Percentiles rank a stretch among this genome's conserved stretches.
Conservation (phyloP, 2,888 invertebrate species). For the Acronicta alni region DNA sequence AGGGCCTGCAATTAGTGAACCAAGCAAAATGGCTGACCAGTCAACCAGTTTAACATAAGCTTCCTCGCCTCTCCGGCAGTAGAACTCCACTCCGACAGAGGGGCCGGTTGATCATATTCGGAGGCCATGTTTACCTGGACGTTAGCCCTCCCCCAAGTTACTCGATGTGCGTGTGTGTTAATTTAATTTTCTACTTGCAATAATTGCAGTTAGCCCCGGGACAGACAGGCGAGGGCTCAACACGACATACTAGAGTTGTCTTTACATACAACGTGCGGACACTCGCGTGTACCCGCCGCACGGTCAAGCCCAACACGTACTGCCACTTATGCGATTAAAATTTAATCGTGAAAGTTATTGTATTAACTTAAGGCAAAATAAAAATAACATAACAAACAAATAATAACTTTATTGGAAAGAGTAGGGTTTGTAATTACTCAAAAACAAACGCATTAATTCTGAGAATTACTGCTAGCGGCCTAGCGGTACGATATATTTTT, state of each 20-base stretch:
- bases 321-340: constrained; percentile 48
- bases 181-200: constrained; percentile 87
- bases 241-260: constrained; percentile 76
- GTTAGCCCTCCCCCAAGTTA: constrained; percentile 74
- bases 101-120: constrained; percentile 49
- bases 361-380: constrained; percentile 13
- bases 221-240: constrained; percentile 67
- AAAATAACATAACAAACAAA: constrained; percentile 11
- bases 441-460: constrained; percentile 11
- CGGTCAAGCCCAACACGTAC: constrained; percentile 42
- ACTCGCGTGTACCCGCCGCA: constrained; percentile 64
- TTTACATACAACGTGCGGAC: constrained; percentile 73
- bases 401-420: constrained; percentile 14
- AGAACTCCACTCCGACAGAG: constrained; percentile 26
- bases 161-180: constrained; percentile 85
- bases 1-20: constrained; percentile 82
- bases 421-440: neutral
- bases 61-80: constrained; percentile 25
- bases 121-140: constrained; percentile 68
- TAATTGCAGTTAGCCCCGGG: constrained; percentile 80
- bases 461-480: too few relatives aligned
- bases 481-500: neutral
- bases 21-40: constrained; percentile 86
- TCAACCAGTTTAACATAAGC: constrained; percentile 59
- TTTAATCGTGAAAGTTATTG: constrained; percentile 13